Evolutionary conservation across 2,797 vertebrate genomes (phyloP).

Genomic region (Rhincodon typus): DNA sequence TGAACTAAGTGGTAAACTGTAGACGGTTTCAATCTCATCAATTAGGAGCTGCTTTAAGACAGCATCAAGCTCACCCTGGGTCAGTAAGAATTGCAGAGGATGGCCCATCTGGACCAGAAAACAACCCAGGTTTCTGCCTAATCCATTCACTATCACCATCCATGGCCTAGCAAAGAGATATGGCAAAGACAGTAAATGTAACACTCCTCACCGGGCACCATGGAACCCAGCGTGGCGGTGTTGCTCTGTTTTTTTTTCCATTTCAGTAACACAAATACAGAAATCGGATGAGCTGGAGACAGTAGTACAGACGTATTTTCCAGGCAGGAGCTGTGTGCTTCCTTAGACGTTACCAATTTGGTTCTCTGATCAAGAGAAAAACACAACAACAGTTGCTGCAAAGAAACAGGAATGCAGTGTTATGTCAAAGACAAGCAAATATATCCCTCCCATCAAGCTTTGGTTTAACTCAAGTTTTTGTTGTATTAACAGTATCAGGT

Average conservation of each 20-base stretch:
- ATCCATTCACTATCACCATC: neutral
- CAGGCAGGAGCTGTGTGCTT: slow-evolving; percentile 10
- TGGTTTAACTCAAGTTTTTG: slow-evolving; percentile 34
- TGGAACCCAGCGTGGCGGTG: neutral
- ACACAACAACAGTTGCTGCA: neutral
- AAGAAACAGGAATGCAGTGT: neutral
- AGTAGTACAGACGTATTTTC: slow-evolving; percentile 25
- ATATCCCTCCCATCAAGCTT: slow-evolving; percentile 6
- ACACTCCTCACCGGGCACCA: neutral
- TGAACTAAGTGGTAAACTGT: neutral
- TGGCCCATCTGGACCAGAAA: neutral
- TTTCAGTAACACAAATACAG: neutral
- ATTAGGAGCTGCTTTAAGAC: neutral
- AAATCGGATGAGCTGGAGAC: neutral
- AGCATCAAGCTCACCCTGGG: neutral
- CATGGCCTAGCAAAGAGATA: neutral
- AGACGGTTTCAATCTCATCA: neutral
- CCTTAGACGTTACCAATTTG: neutral
- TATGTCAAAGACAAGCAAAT: slow-evolving; percentile 10
- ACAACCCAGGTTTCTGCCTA: neutral
- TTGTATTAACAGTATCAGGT: neutral
- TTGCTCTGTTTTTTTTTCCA: neutral
- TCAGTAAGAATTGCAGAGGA: neutral
- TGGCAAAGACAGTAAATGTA: neutral
- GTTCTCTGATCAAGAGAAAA: slow-evolving; percentile 1